Percentiles rank a stretch among this genome's conserved stretches.
Conservation (phyloP, 2,797 vertebrate species). For the Lithobates sylvaticus region DNA sequence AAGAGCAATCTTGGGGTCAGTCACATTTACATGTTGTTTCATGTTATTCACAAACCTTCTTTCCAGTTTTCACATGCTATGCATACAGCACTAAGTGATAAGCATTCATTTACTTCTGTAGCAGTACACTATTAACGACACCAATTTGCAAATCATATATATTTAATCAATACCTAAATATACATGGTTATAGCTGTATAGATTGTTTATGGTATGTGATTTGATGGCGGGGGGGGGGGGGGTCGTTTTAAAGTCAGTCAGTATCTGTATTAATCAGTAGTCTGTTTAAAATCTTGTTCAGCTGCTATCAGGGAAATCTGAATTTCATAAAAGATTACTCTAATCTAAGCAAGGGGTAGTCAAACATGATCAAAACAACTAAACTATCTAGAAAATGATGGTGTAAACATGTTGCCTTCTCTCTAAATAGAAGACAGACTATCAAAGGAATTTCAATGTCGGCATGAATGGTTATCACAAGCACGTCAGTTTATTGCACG, state of each 20-base stretch:
- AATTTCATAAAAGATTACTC: background rate
- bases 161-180: background rate
- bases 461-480: background rate
- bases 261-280: background rate
- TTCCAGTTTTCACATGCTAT: background rate
- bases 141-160: background rate
- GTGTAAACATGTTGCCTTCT: background rate
- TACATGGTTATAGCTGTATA: background rate
- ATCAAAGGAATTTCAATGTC: background rate
- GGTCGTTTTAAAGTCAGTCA: background rate
- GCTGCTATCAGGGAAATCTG: background rate
- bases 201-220: background rate
- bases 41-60: conserved; percentile 5
- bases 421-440: background rate
- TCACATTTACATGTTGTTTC: conserved; percentile 5
- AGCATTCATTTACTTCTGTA: background rate
- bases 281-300: background rate
- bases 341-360: background rate
- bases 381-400: background rate
- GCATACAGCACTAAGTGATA: background rate
- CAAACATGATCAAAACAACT: background rate
- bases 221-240: background rate
- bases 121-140: background rate
- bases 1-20: conserved; percentile 12
- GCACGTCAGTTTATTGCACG: too few species aligned